Base-by-base conservation (phyloP, 2,113 vertebrate species). In the Dissostichus mawsoni region DNA sequence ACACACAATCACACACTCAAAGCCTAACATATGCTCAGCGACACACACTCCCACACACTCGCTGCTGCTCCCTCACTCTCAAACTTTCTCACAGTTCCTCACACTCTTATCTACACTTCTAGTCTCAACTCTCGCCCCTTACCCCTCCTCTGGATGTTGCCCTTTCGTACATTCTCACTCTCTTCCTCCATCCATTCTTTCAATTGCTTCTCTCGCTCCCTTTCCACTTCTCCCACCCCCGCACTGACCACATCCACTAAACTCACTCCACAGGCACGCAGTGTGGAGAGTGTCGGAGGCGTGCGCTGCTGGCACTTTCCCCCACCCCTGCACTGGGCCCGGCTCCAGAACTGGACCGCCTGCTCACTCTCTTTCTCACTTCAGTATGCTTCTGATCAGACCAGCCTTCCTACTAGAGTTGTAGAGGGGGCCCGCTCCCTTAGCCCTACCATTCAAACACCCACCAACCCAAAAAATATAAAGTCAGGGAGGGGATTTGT, bases 241-340 rank as follows among this genome's bases (percentile, higher is more conserved):
- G 56, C 86, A 83, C 74, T 83, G 89, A 95, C 94, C 94, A 93
- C 94, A 94, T 93, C 93, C 90, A 94, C 92, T 90, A 93, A 90
- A 93, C 88, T 95, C 93, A 94, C 90, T 93, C 90, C 91, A 90
- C 92, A 94, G 88, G 90, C 91, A 94, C 86, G 90, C 92, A 92
- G 93, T 88, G 89, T 84, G 83, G 87, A 90, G 92, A 91, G 92
- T 89, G 92, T 92, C 83, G 79, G 92, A 92, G 92, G 93, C 92
- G 91, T 92, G 89, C 70, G 80, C 91, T 92, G 82, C 85, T 85
- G 73, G 82, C 92, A 89, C 89, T 80, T 89, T 83, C 80, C 73
- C 84, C 89, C 86, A 84, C 90, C 89, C 75, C 87, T 87, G 85
- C 88, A 81, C 88, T 83, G 87, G 88, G 92, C 87, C 70, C 65